These are phyloP conservation scores for Agrochola litura DNA, from an alignment of 2,888 invertebrate species.

Conservation along the genomic window DNA sequence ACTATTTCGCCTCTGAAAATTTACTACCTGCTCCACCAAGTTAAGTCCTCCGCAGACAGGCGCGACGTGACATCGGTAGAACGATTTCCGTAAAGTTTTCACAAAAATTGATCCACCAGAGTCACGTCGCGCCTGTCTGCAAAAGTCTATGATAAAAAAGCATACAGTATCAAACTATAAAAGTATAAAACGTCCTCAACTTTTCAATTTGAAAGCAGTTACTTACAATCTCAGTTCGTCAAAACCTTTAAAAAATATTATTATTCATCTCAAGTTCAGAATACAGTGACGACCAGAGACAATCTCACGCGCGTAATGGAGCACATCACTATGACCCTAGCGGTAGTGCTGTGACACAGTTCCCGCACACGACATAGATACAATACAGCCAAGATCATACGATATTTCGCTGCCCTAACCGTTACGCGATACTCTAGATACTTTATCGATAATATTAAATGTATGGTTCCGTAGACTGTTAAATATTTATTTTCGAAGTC, in stretches of 20 bases:
- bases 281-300: conserved; percentile 36
- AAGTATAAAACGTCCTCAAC: neutral
- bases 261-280: conserved; percentile 47
- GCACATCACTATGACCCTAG: conserved; percentile 78
- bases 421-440: conserved; percentile 69
- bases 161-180: neutral
- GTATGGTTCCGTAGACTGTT: conserved; percentile 25
- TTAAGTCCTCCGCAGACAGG: too few relatives aligned
- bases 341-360: conserved; percentile 82
- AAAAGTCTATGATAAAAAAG: neutral
- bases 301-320: conserved; percentile 68
- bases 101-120: too few relatives aligned
- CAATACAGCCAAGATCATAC: conserved; percentile 72
- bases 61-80: too few relatives aligned
- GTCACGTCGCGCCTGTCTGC: too few relatives aligned
- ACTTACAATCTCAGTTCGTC: conserved; percentile 3
- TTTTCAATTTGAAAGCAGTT: conserved; percentile 17
- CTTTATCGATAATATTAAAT: conserved; percentile 53
- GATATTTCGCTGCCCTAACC: conserved; percentile 66
- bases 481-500: conserved; percentile 21
- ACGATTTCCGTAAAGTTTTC: too few relatives aligned
- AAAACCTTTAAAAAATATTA: conserved; percentile 37
- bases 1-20: neutral
- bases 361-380: conserved; percentile 75
- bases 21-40: neutral